Base-by-base conservation (phyloP, 1,140 invertebrate genomes). In the Drosophila repleta region DNA sequence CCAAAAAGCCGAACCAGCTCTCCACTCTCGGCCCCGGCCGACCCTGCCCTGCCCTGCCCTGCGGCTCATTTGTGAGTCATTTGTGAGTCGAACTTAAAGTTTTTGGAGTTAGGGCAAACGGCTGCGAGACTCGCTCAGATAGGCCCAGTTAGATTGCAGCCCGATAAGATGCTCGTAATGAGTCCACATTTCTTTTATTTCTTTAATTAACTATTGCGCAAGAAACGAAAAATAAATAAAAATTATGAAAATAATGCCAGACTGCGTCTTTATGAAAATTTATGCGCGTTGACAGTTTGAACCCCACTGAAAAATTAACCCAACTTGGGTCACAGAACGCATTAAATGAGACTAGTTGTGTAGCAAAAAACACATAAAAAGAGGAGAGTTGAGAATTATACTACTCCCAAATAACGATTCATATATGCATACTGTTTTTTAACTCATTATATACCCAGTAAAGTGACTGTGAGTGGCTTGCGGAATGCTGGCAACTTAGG, bases 251-350 rank as follows among this genome's bases (percentile, higher is more conserved):
- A 85, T 85, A 77, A 80, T 85, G 73, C 73, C 61, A 46, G 65
- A 74, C 48, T 55, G 60, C 49, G 61, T 72, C 62, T 87, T 87
- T 78, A 85, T 85, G 74, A 56, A 87, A 85, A 85, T 85, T 85
- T 85, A 85, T 85, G 78, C 66, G 45, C 66, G 82, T 83, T 87
- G 81, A 85, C 81, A 87, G 82, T 84, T 72, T 84, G 81, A 84
- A 84, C 81, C 74, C 64, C 81, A 46, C 39, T 55, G 45, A 79
- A 62, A 81, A 85, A 85, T 81, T 74, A 85, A 85, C 76, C 81
- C 68, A 84, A 80, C 63, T 63, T 72, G 67, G 80, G 65, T 65
- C 81, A 80, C 76, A 87, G 87, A 84, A 84, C 43, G 81, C 80
- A 83, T 84, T 84, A 79, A 79, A 60, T 64, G 37, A 43, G 45